Conservation (phyloP, 2,797 vertebrate species). For the Gambelia wislizenii region DNA sequence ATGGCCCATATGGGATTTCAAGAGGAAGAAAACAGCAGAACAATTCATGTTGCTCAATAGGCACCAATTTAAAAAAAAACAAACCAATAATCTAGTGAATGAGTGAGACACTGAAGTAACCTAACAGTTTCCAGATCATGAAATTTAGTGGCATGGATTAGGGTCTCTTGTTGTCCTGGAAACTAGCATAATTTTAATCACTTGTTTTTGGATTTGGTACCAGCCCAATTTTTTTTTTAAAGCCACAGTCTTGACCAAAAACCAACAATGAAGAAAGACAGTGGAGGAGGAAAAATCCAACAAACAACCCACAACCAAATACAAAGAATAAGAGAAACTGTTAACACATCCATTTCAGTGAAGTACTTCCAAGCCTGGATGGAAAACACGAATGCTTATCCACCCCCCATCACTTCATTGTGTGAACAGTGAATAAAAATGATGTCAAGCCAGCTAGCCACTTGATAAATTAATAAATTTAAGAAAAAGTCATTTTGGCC, state of each 20-base stretch:
- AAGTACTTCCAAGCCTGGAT: constrained; percentile 4
- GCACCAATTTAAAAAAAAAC: constrained; percentile 5
- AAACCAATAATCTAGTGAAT: neutral
- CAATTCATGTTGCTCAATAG: neutral
- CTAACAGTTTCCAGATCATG: neutral
- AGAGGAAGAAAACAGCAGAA: neutral
- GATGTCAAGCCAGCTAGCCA: neutral
- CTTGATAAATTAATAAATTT: neutral
- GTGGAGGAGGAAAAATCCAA: neutral
- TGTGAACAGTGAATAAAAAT: neutral
- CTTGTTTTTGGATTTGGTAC: neutral
- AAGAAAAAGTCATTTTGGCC: accelerated
- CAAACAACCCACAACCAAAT: neutral
- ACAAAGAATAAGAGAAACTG: neutral
- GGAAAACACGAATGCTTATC: neutral
- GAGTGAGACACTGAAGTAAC: neutral
- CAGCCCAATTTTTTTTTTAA: neutral
- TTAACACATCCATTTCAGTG: neutral
- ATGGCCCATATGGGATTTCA: neutral
- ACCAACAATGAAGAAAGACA: neutral
- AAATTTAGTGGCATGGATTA: neutral
- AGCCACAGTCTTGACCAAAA: neutral
- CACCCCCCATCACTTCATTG: neutral
- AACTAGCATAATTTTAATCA: neutral
- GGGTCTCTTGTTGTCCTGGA: neutral